phyloP scores from a whole-genome alignment of 2,797 vertebrate genomes.

The Enteromius viviparus region DNA sequence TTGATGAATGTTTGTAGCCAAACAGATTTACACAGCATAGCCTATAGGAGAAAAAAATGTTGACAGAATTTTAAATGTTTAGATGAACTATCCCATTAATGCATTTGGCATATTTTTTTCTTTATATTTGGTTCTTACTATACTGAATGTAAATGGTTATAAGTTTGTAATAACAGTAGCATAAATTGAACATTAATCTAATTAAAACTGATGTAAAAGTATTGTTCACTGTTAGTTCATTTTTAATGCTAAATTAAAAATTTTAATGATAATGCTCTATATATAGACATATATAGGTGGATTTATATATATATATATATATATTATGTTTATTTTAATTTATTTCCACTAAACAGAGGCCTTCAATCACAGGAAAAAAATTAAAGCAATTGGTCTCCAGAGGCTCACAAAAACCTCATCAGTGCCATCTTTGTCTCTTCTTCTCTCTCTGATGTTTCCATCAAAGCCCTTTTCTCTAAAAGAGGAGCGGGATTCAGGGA shows the following conservation, averaged over 20 bases:
- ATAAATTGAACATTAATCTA: neutral
- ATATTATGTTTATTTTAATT: neutral
- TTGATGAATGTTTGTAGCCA: too few relatives aligned
- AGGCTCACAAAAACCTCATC: conserved; percentile 24
- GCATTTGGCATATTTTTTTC: neutral
- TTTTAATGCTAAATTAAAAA: neutral
- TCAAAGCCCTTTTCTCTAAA: conserved; percentile 12
- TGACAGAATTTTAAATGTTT: neutral
- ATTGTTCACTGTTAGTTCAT: neutral
- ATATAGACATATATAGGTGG: too few relatives aligned
- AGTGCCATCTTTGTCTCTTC: neutral
- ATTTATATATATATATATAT: neutral
- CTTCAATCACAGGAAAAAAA: neutral
- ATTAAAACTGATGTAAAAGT: neutral
- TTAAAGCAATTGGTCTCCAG: conserved; percentile 15
- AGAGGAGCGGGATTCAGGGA: conserved; percentile 18
- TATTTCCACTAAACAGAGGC: neutral
- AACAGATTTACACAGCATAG: too few relatives aligned
- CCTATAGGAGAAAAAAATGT: too few relatives aligned
- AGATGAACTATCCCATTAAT: neutral
- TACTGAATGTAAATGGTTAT: neutral
- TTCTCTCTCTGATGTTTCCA: conserved; percentile 20
- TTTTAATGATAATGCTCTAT: neutral
- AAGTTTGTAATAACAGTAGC: neutral
- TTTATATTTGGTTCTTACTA: neutral